Conservation (phyloP, 2,888 invertebrate species). For the Laspeyria flexula region DNA sequence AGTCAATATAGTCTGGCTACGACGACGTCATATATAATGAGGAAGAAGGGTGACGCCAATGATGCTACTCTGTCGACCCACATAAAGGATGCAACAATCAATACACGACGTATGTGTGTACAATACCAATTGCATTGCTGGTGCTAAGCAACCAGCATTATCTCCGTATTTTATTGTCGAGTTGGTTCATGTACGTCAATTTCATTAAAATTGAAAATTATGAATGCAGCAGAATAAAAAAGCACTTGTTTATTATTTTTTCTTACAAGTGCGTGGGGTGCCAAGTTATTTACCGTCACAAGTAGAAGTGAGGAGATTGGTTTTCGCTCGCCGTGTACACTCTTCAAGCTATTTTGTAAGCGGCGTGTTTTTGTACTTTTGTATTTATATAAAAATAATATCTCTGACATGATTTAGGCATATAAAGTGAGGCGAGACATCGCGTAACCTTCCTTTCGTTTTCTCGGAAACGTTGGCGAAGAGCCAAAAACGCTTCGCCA, state of each 20-base stretch:
- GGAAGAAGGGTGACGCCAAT: constrained; percentile 79
- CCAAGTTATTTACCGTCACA: constrained; percentile 59
- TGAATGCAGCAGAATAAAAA: constrained; percentile 34
- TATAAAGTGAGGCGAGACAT: constrained; percentile 82
- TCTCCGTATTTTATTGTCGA: constrained; percentile 33
- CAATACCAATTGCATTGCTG: constrained; percentile 21
- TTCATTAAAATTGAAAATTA: constrained; percentile 43
- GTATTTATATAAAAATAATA: constrained; percentile 68
- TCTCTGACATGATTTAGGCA: constrained; percentile 80
- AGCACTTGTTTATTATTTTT: constrained; percentile 35
- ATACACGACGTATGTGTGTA: constrained; percentile 38
- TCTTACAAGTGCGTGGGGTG: constrained; percentile 39
- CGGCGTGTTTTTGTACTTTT: constrained; percentile 48
- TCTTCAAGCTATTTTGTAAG: constrained; percentile 49
- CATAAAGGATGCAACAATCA: constrained; percentile 77
- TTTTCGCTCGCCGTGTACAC: constrained; percentile 29
- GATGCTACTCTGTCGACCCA: constrained; percentile 56
- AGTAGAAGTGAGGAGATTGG: constrained; percentile 48
- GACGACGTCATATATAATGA: constrained; percentile 65
- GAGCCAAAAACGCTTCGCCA: constrained; percentile 72
- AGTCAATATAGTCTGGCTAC: constrained; percentile 17
- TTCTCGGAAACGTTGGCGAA: constrained; percentile 82
- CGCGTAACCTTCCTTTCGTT: constrained; percentile 81
- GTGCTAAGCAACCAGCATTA: constrained; percentile 28
- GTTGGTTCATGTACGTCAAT: constrained; percentile 29